Base-by-base conservation (phyloP, 2,113 vertebrate genomes). In the Ardeotis arabs region DNA sequence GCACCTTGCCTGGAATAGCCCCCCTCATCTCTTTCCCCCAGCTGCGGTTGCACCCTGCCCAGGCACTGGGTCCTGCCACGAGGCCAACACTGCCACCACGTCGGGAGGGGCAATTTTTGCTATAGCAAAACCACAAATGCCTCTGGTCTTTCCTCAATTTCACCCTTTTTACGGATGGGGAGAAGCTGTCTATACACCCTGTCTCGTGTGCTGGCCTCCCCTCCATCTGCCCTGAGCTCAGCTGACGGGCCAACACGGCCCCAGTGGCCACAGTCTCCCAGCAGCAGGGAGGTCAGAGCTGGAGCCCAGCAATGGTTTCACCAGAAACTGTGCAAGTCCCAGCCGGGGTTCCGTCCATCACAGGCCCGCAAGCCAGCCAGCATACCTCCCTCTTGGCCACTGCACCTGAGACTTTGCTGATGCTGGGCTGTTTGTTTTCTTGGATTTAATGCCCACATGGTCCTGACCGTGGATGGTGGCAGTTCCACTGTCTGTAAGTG, bases 401-500 rank as follows among this genome's bases (percentile, higher is more conserved):
- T 39, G 33, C 53, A 35, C 31, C 5, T 0, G 0, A 84, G 39
- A 33, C 39, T 22, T 60, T 0, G 0, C 45, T 66, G 41, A 4
- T 20, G 37, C n/a, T 37, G 33, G 53, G 29, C 18, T 83, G 29
- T 64, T 56, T 72, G 31, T 37, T 67, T 58, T 41, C 69, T 47
- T 47, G 29, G 6, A 29, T 29, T 2, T 2, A 66, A 47, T 11
- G 49, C 52, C 52, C 16, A 7, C 1, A 0, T 10, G 22, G 64
- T 25, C 20, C 47, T 55, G 27, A 41, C 28, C 1, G 6, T 0
- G 3, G 50, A 66, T 19, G 35, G 58, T 31, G n/a, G 53, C 37
- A 56, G n/a, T 22, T 68, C 44, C 5, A 1, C 47, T 37, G 28
- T 15, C 52, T 67, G 20, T 52, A 67, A 49, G 25, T 14, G 52